Evolutionary conservation across 2,888 invertebrate genomes (phyloP).

Genomic region (Metellina segmentata): DNA sequence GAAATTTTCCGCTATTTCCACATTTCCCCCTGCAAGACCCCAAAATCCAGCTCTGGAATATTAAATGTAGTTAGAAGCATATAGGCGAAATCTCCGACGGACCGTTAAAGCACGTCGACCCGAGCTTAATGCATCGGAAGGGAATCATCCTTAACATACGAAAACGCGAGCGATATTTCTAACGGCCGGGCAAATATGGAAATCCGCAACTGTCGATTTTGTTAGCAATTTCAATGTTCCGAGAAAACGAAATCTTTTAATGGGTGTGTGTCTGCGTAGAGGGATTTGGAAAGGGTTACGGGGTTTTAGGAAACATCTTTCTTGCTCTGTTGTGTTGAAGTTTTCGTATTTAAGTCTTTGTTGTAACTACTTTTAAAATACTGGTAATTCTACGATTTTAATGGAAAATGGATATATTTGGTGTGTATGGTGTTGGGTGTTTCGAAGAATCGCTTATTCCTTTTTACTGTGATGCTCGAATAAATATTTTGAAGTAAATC

Average conservation of each 20-base stretch:
- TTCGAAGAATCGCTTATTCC: background rate
- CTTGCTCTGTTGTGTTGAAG: background rate
- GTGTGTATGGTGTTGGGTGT: background rate
- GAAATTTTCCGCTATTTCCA: background rate
- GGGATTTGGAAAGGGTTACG: background rate
- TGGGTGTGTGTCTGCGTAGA: background rate
- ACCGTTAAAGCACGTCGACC: background rate
- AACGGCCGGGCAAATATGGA: background rate
- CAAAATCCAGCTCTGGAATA: background rate
- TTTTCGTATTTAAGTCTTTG: background rate
- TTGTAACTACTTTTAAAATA: background rate
- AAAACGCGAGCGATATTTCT: background rate
- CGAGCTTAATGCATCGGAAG: background rate
- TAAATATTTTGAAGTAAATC: too few species aligned
- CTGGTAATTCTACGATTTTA: background rate
- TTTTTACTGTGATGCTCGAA: too few species aligned
- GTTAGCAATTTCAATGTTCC: constrained; percentile 5
- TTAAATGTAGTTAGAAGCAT: constrained; percentile 9
- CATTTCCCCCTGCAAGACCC: background rate
- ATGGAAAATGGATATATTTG: constrained; percentile 28
- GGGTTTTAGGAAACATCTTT: too few species aligned
- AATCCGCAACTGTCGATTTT: background rate
- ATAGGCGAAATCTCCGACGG: background rate
- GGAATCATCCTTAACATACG: constrained; percentile 17
- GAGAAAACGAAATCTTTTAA: constrained; percentile 37